phyloP scores from a whole-genome alignment of 2,113 vertebrate species.

The Nestor notabilis region DNA sequence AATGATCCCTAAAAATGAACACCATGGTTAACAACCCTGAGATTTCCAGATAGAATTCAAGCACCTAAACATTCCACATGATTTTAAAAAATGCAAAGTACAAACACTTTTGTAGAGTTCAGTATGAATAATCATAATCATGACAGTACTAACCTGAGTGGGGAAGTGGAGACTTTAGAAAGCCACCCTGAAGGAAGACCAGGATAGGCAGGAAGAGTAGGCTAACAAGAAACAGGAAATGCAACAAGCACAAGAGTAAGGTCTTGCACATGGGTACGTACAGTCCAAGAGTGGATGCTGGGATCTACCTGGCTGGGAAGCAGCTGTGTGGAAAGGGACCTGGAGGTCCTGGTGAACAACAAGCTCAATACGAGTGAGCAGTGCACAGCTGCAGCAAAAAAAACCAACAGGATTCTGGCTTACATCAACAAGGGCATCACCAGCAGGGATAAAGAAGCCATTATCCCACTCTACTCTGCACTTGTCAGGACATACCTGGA shows the following conservation, averaged over 20 bases:
- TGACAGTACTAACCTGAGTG: neutral
- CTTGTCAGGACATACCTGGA: neutral
- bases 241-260: neutral
- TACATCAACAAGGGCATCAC: neutral
- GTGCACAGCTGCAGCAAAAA: neutral
- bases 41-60: neutral
- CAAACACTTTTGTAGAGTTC: neutral
- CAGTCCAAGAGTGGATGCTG: neutral
- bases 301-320: neutral
- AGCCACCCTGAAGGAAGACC: neutral
- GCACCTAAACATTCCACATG: fast-evolving
- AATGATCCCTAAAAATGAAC: neutral
- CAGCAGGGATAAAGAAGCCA: neutral
- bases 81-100: neutral
- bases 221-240: neutral
- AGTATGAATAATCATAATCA: neutral
- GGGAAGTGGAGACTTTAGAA: neutral
- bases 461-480: neutral
- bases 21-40: neutral
- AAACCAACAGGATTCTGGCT: neutral
- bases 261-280: neutral
- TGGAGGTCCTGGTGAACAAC: neutral
- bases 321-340: neutral
- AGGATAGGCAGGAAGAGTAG: neutral
- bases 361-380: neutral